Evolutionary conservation across 2,888 invertebrate species (phyloP).

Genomic region (Sepiola atlantica): DNA sequence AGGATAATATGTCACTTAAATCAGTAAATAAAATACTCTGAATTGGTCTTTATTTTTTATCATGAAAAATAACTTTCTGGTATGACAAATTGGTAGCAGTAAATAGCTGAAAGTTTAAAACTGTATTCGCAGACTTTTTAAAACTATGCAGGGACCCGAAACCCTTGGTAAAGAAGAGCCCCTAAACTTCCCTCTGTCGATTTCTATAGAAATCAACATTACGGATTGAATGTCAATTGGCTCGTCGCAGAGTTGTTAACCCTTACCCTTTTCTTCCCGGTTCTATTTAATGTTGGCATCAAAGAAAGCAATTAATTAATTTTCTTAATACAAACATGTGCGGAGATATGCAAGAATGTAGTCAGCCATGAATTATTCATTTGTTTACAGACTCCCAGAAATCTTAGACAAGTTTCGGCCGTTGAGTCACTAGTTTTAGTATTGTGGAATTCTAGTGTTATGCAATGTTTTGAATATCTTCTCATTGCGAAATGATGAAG

Average conservation of each 20-base stretch:
- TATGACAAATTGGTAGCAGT: not conserved
- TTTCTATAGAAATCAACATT: not conserved
- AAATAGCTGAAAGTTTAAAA: not conserved
- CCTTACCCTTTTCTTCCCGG: not conserved
- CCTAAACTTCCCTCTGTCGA: not conserved
- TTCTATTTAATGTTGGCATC: not conserved
- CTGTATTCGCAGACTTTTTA: not conserved
- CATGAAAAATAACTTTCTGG: too few species aligned
- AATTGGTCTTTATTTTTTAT: too few species aligned
- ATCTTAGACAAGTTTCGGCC: slow-evolving; percentile 2
- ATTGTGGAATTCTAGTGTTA: not conserved
- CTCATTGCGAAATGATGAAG: slow-evolving; percentile 15
- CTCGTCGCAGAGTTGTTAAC: not conserved
- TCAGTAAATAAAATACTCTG: too few species aligned
- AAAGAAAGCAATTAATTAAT: slow-evolving; percentile 32
- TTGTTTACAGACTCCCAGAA: not conserved
- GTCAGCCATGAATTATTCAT: not conserved
- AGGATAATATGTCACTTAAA: too few species aligned
- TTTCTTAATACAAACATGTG: not conserved
- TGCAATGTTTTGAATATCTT: not conserved
- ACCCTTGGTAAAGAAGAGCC: not conserved
- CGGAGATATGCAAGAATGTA: not conserved
- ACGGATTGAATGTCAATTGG: not conserved
- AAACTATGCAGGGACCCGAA: not conserved
- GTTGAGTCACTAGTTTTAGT: not conserved